Conservation (phyloP, 2,888 invertebrate species). For the Platycnemis pennipes region DNA sequence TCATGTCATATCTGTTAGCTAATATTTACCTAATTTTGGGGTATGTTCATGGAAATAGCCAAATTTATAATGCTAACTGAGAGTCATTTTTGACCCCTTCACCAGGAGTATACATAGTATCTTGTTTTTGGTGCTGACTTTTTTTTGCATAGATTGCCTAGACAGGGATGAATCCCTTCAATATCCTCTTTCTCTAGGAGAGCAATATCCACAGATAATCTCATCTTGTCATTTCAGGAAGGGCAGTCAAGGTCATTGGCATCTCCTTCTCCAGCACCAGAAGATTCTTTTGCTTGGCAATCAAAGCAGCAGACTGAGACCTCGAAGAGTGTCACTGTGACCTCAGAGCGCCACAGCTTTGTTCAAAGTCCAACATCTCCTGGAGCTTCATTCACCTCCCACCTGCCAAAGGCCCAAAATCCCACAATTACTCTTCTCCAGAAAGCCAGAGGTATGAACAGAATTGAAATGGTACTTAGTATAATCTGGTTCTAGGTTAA, state of each 20-base stretch:
- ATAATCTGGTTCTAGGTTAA: neutral
- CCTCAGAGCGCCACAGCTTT: conserved; percentile 44
- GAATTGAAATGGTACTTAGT: neutral
- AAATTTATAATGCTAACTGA: no score
- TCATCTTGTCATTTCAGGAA: neutral
- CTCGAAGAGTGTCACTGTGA: conserved; percentile 67
- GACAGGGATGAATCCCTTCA: no score
- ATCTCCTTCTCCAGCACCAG: conserved; percentile 22
- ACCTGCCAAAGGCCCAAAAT: conserved; percentile 89
- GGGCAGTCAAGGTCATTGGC: neutral
- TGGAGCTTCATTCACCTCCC: conserved; percentile 68
- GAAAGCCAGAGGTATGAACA: conserved; percentile 89
- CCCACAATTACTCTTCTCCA: conserved; percentile 93
- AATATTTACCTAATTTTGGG: no score
- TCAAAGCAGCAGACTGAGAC: conserved; percentile 59
- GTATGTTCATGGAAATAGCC: no score
- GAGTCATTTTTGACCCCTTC: no score
- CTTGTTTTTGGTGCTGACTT: no score
- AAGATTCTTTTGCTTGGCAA: conserved; percentile 68
- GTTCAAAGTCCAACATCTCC: conserved; percentile 62
- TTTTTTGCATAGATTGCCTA: no score
- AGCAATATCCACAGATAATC: neutral
- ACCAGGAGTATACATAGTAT: no score
- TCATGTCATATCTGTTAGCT: no score
- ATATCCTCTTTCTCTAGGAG: no score